Evolutionary conservation across 2,888 invertebrate species (phyloP).

Genomic region (Tinea pellionella): DNA sequence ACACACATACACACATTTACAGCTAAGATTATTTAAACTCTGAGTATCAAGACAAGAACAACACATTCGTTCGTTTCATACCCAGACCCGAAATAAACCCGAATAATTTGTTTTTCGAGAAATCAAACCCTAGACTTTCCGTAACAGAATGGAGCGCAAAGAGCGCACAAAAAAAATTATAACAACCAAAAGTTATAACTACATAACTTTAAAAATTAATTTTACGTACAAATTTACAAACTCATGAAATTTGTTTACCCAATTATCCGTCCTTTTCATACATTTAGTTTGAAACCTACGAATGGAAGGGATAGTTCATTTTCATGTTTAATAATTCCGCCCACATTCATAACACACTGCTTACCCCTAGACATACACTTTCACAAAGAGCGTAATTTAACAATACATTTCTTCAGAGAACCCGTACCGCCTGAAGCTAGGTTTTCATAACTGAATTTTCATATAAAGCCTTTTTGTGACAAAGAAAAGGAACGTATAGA

Average conservation of each 20-base stretch:
- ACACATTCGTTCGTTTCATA: no score
- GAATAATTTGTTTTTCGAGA: no score
- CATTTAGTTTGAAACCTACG: background rate
- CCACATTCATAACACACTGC: background rate
- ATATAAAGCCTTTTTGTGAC: conserved; percentile 9
- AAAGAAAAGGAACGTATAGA: background rate
- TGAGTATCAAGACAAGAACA: no score
- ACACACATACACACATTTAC: no score
- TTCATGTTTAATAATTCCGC: conserved; percentile 8
- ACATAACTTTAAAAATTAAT: background rate
- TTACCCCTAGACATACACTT: background rate
- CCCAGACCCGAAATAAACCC: no score
- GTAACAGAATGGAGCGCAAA: no score
- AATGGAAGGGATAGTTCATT: background rate
- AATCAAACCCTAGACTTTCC: no score
- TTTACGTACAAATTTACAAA: background rate
- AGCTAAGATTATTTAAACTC: no score
- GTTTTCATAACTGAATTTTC: conserved; percentile 13
- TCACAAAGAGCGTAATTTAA: conserved; percentile 8
- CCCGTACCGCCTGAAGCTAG: conserved; percentile 6
- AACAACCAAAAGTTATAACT: background rate
- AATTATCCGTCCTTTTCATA: background rate
- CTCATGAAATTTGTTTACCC: background rate
- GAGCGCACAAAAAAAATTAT: background rate
- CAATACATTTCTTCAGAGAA: conserved; percentile 10